These are phyloP conservation scores for Hemitrygon akajei DNA, from an alignment of 2,797 vertebrate genomes.

Conservation along the genomic window DNA sequence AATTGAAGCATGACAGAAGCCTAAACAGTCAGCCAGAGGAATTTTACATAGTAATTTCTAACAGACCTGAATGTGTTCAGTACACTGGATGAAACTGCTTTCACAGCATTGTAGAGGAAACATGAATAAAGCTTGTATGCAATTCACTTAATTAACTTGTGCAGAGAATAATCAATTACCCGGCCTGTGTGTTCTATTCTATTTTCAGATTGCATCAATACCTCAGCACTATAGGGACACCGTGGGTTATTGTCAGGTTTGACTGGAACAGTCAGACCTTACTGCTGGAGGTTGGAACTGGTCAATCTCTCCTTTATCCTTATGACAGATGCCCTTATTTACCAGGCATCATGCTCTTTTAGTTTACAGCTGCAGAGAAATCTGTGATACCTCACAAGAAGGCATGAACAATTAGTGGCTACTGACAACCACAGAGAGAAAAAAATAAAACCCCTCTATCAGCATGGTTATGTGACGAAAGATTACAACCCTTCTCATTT, in stretches of 20 bases:
- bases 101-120: neutral
- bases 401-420: neutral
- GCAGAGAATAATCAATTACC: constrained; percentile 44
- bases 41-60: constrained; percentile 2
- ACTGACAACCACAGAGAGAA: neutral
- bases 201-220: constrained; percentile 45
- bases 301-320: neutral
- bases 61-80: constrained; percentile 39
- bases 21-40: too few species aligned
- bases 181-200: constrained; percentile 39
- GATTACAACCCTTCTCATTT: neutral
- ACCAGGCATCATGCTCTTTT: neutral
- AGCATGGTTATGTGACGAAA: neutral
- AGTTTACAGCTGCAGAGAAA: neutral
- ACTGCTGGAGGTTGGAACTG: neutral
- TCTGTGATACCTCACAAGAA: neutral
- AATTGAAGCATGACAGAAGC: neutral
- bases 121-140: neutral
- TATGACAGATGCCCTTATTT: neutral
- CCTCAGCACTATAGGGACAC: constrained; percentile 40
- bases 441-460: neutral
- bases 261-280: neutral
- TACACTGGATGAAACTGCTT: neutral
- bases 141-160: constrained; percentile 50
- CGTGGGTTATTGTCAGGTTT: neutral